Evolutionary conservation across 2,888 invertebrate genomes (phyloP).

Genomic region (Eremobia ochroleuca): DNA sequence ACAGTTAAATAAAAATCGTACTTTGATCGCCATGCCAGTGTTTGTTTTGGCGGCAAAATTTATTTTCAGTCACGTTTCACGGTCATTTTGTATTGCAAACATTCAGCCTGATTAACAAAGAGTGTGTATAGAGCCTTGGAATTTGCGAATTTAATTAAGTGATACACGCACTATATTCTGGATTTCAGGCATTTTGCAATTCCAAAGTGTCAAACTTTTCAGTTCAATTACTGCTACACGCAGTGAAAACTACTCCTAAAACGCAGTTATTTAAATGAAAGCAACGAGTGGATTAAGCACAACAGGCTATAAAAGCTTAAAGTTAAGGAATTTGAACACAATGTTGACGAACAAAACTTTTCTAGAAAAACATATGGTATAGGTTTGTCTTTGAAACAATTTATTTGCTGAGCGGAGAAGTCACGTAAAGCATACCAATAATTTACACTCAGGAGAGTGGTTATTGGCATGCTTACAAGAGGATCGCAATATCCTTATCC

Average conservation of each 20-base stretch:
- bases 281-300: constrained; percentile 20
- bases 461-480: background rate
- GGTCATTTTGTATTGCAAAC: constrained; percentile 63
- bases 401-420: too few relatives aligned
- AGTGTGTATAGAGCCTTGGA: constrained; percentile 28
- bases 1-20: constrained; percentile 70
- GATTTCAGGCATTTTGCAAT: constrained; percentile 4
- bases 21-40: constrained; percentile 78
- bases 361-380: background rate
- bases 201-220: background rate
- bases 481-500: background rate
- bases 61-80: constrained; percentile 68
- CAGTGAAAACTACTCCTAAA: background rate
- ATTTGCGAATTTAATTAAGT: background rate
- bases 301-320: constrained; percentile 9
- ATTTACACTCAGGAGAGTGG: too few relatives aligned
- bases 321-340: background rate
- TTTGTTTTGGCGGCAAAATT: constrained; percentile 79
- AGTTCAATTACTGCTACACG: background rate
- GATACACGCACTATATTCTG: background rate
- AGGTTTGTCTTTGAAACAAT: background rate
- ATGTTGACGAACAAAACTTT: background rate
- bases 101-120: constrained; percentile 13
- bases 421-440: background rate
- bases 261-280: background rate